Base-by-base conservation (phyloP, 2,888 invertebrate genomes). In the Dynastes hyllus region DNA sequence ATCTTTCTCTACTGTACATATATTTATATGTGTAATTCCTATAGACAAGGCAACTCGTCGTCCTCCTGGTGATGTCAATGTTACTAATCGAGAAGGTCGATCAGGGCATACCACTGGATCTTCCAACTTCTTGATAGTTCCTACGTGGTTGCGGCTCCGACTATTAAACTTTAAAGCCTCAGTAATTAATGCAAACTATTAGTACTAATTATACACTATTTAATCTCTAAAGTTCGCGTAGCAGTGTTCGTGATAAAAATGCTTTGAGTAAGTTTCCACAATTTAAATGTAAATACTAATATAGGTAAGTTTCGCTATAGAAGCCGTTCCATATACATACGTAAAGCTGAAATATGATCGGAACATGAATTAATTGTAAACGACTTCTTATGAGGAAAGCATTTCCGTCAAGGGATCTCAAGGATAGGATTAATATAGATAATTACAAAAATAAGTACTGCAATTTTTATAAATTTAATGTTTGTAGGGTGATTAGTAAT, bases 181-280 rank as follows among this genome's bases (percentile, higher is more conserved):
- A 1, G 55, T 55, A 71, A 58, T 71, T 71, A 71, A 71, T 55
- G 71, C 37, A 71, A 71, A 71, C 71, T 71, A 71, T 71, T 71
- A 71, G 40, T 71, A 27, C 58, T 71, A 71, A 71, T 71, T 71
- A 55, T 16, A 16, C 22, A 13, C 55, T 71, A 55, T 71, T 32
- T 71, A 71, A 71, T 55, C 55, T 71, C 29, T 55, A 71, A 71
- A 71, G 71, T 71, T 71, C 55, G 8, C 37, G 37, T 37, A n/a
- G 11, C 32, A 40, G 58, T n/a, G n/a, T 13, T 32, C n/a, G 55
- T 51, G 37, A 37, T 58, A 71, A 71, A 71, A 71, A 71, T 58
- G 40, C 55, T 22, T 58, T 29, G n/a, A 53, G n/a, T 29, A 45
- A 29, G 53, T n/a, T 51, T 11, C 16, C 32, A 16, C 32, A 51